These are phyloP conservation scores for Aricia agestis DNA, from an alignment of 1,140 invertebrate genomes.

Conservation along the genomic window DNA sequence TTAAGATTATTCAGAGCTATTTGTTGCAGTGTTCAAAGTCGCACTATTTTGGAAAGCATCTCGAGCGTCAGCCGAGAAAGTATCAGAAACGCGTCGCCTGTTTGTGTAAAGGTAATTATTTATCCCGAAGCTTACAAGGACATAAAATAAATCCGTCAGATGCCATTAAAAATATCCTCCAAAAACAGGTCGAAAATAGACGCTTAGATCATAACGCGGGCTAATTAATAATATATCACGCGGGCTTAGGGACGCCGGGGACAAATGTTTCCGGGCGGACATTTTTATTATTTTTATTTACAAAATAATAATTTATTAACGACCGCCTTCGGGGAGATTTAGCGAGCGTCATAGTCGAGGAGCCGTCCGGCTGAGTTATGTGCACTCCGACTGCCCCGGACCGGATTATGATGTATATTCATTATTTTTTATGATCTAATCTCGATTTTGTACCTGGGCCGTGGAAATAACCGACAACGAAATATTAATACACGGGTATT, in stretches of 20 bases:
- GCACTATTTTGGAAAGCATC: slow-evolving; percentile 7
- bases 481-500: background rate
- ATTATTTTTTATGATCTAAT: slow-evolving; percentile 13
- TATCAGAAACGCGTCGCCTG: background rate
- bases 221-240: slow-evolving; percentile 15
- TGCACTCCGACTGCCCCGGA: background rate
- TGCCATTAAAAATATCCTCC: slow-evolving; percentile 14
- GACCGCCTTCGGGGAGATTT: slow-evolving; percentile 13
- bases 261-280: slow-evolving; percentile 10
- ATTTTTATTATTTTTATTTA: slow-evolving; percentile 16
- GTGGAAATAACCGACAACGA: background rate
- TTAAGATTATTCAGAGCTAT: slow-evolving; percentile 14
- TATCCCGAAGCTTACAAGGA: slow-evolving; percentile 9
- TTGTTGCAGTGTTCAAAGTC: slow-evolving; percentile 11
- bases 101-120: background rate
- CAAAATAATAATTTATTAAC: slow-evolving; percentile 14
- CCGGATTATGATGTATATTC: slow-evolving; percentile 9
- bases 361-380: slow-evolving; percentile 9
- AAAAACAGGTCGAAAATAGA: slow-evolving; percentile 15
- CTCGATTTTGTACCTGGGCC: slow-evolving; percentile 6
- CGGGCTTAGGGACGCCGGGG: slow-evolving; percentile 6
- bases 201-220: slow-evolving; percentile 11
- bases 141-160: slow-evolving; percentile 15
- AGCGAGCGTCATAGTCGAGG: slow-evolving; percentile 9
- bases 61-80: background rate